Conservation (phyloP, 2,113 vertebrate genomes). For the Engraulis encrasicolus region DNA sequence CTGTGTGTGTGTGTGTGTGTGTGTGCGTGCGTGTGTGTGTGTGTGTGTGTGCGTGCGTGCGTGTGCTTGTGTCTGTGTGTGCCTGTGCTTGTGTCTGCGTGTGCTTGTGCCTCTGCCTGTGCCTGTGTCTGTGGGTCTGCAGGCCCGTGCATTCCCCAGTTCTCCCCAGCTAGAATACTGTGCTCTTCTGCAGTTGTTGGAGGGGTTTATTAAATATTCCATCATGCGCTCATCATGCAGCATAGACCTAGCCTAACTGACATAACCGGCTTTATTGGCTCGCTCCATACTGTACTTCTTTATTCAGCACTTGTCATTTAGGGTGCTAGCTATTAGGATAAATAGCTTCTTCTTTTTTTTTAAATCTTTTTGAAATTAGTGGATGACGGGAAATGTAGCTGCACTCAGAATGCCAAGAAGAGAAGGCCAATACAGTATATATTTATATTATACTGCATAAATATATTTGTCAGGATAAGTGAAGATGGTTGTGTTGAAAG, state of each 20-base stretch:
- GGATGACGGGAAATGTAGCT: neutral
- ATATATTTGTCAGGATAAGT: neutral
- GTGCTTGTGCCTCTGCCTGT: too few species aligned
- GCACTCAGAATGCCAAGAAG: neutral
- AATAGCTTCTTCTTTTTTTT: neutral
- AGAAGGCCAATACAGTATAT: neutral
- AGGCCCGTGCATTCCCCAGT: neutral
- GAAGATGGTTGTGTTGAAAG: constrained; percentile 1
- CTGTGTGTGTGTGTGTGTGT: too few species aligned
- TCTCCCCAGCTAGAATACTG: neutral
- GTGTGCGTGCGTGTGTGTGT: too few species aligned
- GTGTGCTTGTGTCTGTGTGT: too few species aligned
- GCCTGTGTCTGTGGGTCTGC: too few species aligned
- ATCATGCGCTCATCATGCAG: neutral
- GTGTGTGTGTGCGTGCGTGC: too few species aligned
- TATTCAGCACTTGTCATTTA: neutral
- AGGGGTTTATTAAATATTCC: neutral
- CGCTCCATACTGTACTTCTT: neutral
- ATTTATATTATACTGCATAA: too few species aligned
- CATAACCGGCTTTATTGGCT: neutral
- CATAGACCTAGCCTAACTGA: neutral
- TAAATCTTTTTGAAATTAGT: neutral
- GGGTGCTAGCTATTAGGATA: neutral
- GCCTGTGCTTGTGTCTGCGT: too few species aligned
- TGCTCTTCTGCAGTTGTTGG: neutral